These are phyloP conservation scores for Myotis davidii DNA, from an alignment of 2,113 vertebrate species.

Conservation along the genomic window DNA sequence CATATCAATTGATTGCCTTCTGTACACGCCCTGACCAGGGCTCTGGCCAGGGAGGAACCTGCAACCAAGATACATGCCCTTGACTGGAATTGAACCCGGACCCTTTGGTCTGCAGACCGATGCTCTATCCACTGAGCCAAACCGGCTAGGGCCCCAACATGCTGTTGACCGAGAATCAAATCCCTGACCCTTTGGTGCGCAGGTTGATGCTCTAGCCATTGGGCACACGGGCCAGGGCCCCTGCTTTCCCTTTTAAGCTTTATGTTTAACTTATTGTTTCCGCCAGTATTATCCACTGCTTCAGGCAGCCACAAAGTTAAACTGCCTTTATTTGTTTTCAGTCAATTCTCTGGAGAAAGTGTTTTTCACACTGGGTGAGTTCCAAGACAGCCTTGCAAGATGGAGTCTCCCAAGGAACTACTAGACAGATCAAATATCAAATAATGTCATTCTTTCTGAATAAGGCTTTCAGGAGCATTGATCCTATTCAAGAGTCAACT, in stretches of 20 bases:
- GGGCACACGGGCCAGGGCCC: no score
- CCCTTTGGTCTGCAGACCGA: no score
- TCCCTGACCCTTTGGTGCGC: no score
- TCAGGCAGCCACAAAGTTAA: background rate
- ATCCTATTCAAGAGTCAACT: background rate
- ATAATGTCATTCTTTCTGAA: slow-evolving; percentile 13
- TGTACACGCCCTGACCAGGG: no score
- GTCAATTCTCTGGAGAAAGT: background rate
- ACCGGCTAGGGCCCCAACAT: no score
- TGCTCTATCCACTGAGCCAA: no score
- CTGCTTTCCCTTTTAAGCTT: slow-evolving; percentile 22
- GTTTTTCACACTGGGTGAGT: background rate
- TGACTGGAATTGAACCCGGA: no score
- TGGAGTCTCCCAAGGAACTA: background rate
- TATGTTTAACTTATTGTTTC: background rate
- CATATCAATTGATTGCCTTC: no score
- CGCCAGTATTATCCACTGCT: background rate
- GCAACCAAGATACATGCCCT: no score
- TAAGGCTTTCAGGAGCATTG: background rate
- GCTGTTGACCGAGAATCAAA: no score
- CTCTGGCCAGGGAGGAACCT: no score
- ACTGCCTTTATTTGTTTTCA: background rate
- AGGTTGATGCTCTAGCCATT: no score
- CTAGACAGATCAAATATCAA: background rate
- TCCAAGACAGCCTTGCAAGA: background rate